phyloP scores from a whole-genome alignment of 1,140 invertebrate genomes.

The Camponotus floridanus region DNA sequence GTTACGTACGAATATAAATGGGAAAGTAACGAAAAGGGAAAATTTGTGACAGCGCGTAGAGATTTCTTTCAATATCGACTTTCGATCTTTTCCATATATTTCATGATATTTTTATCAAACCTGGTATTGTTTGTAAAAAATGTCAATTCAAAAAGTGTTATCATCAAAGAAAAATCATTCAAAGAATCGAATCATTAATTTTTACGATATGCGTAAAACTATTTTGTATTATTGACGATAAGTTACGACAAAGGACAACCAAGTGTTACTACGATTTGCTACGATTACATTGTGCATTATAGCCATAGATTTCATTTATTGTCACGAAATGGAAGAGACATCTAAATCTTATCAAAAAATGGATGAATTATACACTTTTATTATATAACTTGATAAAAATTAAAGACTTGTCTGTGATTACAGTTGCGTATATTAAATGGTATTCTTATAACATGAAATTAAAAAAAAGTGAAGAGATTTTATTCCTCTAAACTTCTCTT shows the following conservation, averaged over 20 bases:
- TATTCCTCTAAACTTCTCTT: constrained; percentile 4
- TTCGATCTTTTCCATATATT: neutral
- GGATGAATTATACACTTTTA: neutral
- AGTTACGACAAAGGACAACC: constrained; percentile 4
- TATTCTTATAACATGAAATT: constrained; percentile 20
- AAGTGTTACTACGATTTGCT: neutral
- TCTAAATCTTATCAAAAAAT: neutral
- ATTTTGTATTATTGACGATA: neutral
- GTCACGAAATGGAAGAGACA: constrained; percentile 25
- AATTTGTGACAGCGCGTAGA: neutral
- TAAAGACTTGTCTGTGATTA: constrained; percentile 22
- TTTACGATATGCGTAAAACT: neutral
- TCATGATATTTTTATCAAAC: neutral
- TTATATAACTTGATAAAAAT: neutral
- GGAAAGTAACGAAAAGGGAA: neutral
- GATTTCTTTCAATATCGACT: neutral
- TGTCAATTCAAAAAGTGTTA: neutral
- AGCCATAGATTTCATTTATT: constrained; percentile 19
- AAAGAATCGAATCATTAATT: neutral
- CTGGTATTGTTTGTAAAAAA: neutral
- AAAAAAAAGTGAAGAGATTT: neutral
- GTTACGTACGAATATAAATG: neutral
- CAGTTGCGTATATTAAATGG: neutral
- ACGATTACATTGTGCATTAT: neutral
- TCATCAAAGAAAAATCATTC: neutral